A percentile compares a stretch with the other conserved stretches of the same genome.
phyloP scores from a whole-genome alignment of 2,797 vertebrate genomes.

The Myotis myotis region DNA sequence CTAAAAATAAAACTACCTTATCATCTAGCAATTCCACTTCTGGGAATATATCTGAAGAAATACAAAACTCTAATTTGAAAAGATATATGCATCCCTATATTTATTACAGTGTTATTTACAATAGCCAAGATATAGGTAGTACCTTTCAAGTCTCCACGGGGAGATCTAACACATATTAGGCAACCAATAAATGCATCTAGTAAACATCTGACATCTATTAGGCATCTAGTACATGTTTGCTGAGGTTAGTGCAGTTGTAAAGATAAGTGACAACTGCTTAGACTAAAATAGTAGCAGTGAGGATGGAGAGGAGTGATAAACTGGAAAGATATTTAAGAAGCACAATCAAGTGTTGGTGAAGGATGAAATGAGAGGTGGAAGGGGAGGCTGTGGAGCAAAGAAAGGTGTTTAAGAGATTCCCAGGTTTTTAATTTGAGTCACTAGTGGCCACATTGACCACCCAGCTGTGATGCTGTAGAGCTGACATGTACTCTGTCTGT shows the following conservation, averaged over 20 bases:
- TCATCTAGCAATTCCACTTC: background rate
- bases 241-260: background rate
- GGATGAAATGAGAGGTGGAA: background rate
- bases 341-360: background rate
- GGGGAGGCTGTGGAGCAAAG: background rate
- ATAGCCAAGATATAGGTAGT: background rate
- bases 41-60: background rate
- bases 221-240: background rate
- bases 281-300: background rate
- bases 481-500: background rate
- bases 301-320: background rate
- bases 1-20: background rate
- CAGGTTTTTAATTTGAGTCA: background rate
- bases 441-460: background rate
- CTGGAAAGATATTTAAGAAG: background rate
- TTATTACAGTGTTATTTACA: background rate
- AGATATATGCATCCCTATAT: background rate
- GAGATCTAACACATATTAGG: background rate
- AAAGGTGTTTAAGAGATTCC: background rate
- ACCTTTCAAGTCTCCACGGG: background rate
- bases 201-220: background rate
- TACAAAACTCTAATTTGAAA: background rate
- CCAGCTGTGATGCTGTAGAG: background rate
- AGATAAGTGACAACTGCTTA: background rate
- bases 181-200: background rate